Evolutionary conservation across 2,888 invertebrate genomes (phyloP), one percentile per base, ranked within the genome.

Genomic region (Hirtodrosophila duncani): DNA sequence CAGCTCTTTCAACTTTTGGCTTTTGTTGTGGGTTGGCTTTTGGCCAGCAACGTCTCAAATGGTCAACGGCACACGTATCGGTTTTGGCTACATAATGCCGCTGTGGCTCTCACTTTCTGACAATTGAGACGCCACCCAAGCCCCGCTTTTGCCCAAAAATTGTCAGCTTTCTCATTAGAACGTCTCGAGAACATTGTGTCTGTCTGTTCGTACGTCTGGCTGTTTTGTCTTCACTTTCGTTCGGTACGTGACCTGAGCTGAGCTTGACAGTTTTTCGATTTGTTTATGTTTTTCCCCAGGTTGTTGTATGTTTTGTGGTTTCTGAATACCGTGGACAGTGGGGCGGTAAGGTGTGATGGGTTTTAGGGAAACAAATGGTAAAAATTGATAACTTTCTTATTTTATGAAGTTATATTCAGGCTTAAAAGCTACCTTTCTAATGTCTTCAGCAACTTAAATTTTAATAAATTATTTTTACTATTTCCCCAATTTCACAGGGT

Each of bases 161-260:
- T 52, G 46, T 55, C 69, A 65, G 74, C 74, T 72, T 72, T 72
- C 71, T 65, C 48, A 68, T 77, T 72, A 72, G 81, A 72, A 71
- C 60, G 29, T 34, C 37, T 14, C n/a, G n/a, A n/a, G n/a, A n/a
- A n/a, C n/a, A n/a, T 38, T 27, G 17, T 21, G 46, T 48, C 51
- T 29, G 57, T 36, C 34, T 42, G 30, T 16, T 30, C 27, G n/a
- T 52, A 29, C 14, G 38, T 50, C 39, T 53, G 44, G 17, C 20
- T 58, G 31, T 38, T 56, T 48, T 45, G 43, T 57, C 45, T 78
- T 46, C 63, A 53, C 68, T 72, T 77, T 79, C 65, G 42, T 53
- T 67, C 29, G 29, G 50, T 67, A 71, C 70, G 70, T 71, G 70
- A 79, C 57, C 55, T 33, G 20, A 39, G 67, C 61, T 39, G 36